Conservation (phyloP, 2,888 invertebrate species). For the Eurois occulta region DNA sequence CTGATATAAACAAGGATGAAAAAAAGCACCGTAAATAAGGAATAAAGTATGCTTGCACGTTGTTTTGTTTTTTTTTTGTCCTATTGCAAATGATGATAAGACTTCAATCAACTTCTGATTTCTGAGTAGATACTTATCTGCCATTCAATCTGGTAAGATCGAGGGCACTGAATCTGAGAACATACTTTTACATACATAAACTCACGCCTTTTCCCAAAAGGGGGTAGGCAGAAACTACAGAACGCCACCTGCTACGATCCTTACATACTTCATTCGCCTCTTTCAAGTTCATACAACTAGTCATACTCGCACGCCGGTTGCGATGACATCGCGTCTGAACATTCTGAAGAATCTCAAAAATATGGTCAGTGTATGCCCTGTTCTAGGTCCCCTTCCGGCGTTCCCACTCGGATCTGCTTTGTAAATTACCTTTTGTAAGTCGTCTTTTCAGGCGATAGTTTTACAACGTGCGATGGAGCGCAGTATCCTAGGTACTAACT, state of each 20-base stretch:
- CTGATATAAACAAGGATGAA: constrained; percentile 72
- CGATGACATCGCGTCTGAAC: neutral
- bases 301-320: neutral
- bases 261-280: neutral
- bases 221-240: neutral
- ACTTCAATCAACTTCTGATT: neutral
- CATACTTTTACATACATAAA: neutral
- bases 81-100: neutral
- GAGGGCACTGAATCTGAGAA: neutral
- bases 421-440: neutral
- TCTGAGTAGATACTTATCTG: neutral
- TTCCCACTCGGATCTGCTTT: neutral
- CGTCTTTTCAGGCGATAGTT: no score
- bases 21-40: constrained; percentile 6
- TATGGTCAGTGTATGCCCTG: neutral
- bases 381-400: neutral
- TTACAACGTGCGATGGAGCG: no score
- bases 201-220: neutral
- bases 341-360: neutral
- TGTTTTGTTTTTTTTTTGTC: neutral
- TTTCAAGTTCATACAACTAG: neutral
- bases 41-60: constrained; percentile 5
- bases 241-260: neutral
- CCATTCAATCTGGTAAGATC: neutral
- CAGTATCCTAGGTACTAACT: no score